Evolutionary conservation across 1,140 invertebrate species (phyloP).

Genomic region (Drosophila aff.): DNA sequence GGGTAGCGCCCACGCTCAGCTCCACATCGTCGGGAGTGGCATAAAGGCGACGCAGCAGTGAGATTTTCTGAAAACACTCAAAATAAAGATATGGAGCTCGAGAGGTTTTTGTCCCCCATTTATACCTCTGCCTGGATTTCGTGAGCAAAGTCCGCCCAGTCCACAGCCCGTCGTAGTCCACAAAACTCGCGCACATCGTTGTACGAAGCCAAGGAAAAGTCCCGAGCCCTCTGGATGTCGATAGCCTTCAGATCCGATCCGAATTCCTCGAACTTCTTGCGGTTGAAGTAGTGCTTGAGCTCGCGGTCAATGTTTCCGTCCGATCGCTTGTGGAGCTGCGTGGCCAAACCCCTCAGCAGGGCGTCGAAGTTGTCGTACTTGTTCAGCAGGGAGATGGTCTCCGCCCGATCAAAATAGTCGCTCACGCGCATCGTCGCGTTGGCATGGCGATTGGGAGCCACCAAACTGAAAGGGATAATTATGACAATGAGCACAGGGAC

Average conservation of each 20-base stretch:
- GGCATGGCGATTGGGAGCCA: conserved; percentile 87
- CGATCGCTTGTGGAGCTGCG: conserved; percentile 89
- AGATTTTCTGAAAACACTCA: conserved; percentile 63
- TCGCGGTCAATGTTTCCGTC: conserved; percentile 91
- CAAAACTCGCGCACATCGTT: conserved; percentile 92
- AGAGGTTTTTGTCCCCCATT: too few species aligned
- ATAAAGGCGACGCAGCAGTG: conserved; percentile 62
- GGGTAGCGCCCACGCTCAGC: conserved; percentile 92
- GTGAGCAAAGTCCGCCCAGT: conserved; percentile 90
- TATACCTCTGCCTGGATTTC: conserved; percentile 88
- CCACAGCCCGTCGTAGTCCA: conserved; percentile 89
- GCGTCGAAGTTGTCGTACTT: conserved; percentile 89
- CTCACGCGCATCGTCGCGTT: conserved; percentile 89
- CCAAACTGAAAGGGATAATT: conserved; percentile 86
- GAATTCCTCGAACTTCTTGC: conserved; percentile 85
- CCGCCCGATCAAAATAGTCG: conserved; percentile 89
- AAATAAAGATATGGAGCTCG: too few species aligned
- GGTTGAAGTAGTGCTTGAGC: conserved; percentile 92
- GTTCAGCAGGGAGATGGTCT: conserved; percentile 84
- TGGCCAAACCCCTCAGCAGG: conserved; percentile 89
- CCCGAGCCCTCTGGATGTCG: conserved; percentile 95
- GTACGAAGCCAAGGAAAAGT: conserved; percentile 94
- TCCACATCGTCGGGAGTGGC: conserved; percentile 92
- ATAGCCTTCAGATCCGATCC: conserved; percentile 90
- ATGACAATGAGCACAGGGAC: neutral